A percentile compares a stretch with the other conserved stretches of the same genome.
Evolutionary conservation across 2,113 vertebrate species (phyloP).

Genomic region (Ammodytes marinus): DNA sequence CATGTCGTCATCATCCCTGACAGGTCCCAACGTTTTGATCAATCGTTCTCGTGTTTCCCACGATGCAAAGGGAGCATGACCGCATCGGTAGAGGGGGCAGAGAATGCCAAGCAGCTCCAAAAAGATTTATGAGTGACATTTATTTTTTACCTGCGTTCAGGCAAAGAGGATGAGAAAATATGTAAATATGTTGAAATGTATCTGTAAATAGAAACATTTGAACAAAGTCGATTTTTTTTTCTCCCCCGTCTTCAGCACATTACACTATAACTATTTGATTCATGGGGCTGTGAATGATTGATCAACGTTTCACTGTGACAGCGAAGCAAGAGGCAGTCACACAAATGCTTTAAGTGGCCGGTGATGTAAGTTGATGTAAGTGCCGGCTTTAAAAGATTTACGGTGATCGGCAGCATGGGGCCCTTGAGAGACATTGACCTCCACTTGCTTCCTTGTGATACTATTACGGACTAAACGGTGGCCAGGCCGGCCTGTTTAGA

Average conservation of each 20-base stretch:
- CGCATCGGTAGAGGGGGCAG: conserved; percentile 39
- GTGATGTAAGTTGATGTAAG: conserved; percentile 83
- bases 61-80: conserved; percentile 47
- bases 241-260: not conserved
- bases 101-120: conserved; percentile 15
- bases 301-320: not conserved
- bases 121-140: conserved; percentile 21
- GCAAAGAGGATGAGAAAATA: not conserved
- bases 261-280: not conserved
- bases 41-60: conserved; percentile 35
- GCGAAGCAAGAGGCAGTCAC: not conserved
- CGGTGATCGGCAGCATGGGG: conserved; percentile 7
- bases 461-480: conserved; percentile 60
- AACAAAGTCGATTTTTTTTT: not conserved
- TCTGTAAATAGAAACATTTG: not conserved
- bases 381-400: conserved; percentile 77
- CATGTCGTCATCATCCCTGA: not conserved
- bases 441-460: conserved; percentile 44
- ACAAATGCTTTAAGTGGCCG: conserved; percentile 73
- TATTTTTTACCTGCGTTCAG: not conserved
- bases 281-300: not conserved
- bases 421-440: conserved; percentile 51
- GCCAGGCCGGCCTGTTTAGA: conserved; percentile 73
- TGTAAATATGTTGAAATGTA: not conserved
- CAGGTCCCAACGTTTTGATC: conserved; percentile 38